Percentiles rank a stretch among this genome's conserved stretches.
These are phyloP conservation scores for Heliangelus exortis DNA, from an alignment of 2,797 vertebrate species.

Conservation along the genomic window DNA sequence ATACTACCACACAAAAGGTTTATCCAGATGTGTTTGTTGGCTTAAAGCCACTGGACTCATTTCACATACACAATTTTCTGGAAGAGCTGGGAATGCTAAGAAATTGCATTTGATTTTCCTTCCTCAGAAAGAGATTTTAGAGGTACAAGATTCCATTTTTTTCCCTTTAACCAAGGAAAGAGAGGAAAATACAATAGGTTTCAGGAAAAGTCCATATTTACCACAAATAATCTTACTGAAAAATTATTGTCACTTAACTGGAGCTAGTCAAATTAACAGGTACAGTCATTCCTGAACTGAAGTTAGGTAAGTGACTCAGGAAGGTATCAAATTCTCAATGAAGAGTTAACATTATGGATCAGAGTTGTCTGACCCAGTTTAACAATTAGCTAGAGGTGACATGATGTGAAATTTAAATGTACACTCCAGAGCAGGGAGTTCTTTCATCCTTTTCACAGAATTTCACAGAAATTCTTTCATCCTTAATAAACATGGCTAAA, in stretches of 20 bases:
- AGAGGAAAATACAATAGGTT: background rate
- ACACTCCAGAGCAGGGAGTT: background rate
- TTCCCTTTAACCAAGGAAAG: background rate
- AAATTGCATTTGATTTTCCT: background rate
- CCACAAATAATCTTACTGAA: background rate
- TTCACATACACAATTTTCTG: constrained; percentile 1
- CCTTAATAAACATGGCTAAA: constrained; percentile 37
- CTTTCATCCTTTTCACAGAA: constrained; percentile 52
- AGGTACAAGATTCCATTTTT: background rate
- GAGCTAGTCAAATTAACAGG: background rate
- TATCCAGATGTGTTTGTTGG: background rate
- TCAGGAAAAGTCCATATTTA: background rate
- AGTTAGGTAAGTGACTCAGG: background rate
- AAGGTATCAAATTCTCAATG: constrained; percentile 19
- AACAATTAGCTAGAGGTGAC: constrained; percentile 52
- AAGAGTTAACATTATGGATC: constrained; percentile 54
- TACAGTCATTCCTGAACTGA: background rate
- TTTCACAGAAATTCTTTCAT: constrained; percentile 49
- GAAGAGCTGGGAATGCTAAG: background rate
- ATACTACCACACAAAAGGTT: constrained; percentile 7
- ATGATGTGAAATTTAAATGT: constrained; percentile 45
- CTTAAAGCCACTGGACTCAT: background rate
- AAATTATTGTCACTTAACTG: background rate
- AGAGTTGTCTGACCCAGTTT: constrained; percentile 62
- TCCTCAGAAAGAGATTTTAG: background rate